Evolutionary conservation across 2,888 invertebrate genomes (phyloP), one percentile per base, ranked within the genome.

Genomic region (Polylopha cassiicola): DNA sequence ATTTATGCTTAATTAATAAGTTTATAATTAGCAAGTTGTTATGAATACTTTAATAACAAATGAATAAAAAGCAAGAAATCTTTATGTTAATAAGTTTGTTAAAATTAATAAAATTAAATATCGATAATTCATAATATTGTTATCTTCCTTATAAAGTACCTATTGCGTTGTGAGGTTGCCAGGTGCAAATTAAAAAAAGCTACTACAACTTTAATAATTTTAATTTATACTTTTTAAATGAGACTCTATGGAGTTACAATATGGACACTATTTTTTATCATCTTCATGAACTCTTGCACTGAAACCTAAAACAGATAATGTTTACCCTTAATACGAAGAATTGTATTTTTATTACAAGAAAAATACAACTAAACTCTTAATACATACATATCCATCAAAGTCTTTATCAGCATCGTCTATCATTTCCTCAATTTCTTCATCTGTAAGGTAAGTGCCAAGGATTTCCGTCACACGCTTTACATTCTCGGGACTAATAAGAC

Each of bases 401-500:
- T 85, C 77, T 47, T 74, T 80, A 47, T 86, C 86, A 5, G 82
- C 84, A 29, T 82, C 82, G 32, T 84, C 80, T 2, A 86, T 65
- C 85, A 86, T 85, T 52, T 86, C 86, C 18, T 80, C 74, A 17
- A 86, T 80, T 61, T 86, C 81, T 57, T 86, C 81, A 48, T 86
- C 86, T 4, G 79, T 73, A 10, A 85, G 52, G 47, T 64, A 44
- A 2, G 61, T 59, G 0, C 69, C 79, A 2, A 86, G 60, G 6
- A 79, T 66, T 22, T 72, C 48, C 0, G 75, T 65, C 0, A 85
- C 82, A 6, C 53, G 44, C 48, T 81, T 85, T 3, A 86, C 43
- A 42, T 82, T 80, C 0, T 85, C 81, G 27, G 76, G 77, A 51
- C 65, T 73, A 17, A 85, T 77, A 2, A 51, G 61, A 1, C 82